phyloP scores from a whole-genome alignment of 2,113 vertebrate genomes.

The Synchiropus splendidus region DNA sequence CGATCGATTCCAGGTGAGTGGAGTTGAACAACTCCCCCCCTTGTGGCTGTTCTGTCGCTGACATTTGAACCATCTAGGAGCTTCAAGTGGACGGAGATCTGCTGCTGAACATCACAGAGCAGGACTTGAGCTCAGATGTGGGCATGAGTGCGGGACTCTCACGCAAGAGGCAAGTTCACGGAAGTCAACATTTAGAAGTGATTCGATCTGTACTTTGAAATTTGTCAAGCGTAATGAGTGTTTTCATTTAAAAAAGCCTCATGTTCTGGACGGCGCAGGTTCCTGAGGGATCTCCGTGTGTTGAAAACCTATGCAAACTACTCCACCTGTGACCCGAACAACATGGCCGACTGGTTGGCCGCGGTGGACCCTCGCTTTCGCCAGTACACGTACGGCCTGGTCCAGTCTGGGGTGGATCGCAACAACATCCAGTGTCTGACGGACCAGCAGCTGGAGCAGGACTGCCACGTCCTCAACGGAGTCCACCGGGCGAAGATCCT shows the following conservation, averaged over 20 bases:
- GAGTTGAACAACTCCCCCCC: neutral
- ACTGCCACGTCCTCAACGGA: constrained; percentile 76
- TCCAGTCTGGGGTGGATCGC: constrained; percentile 81
- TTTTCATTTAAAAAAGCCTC: too few species aligned
- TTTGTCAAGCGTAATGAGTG: too few species aligned
- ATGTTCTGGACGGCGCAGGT: too few species aligned
- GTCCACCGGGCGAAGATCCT: constrained; percentile 86
- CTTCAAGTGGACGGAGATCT: constrained; percentile 92
- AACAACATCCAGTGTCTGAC: constrained; percentile 75
- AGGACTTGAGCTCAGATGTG: constrained; percentile 78
- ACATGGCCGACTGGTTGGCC: constrained; percentile 88
- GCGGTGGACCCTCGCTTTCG: constrained; percentile 82
- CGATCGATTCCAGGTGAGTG: constrained; percentile 76
- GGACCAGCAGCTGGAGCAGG: constrained; percentile 82
- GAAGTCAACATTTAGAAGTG: too few species aligned
- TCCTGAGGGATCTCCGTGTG: constrained; percentile 83
- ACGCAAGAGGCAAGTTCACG: constrained; percentile 76
- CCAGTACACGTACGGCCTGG: constrained; percentile 91
- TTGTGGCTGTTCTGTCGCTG: neutral
- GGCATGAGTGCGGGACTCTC: constrained; percentile 79
- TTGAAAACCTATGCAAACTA: constrained; percentile 93
- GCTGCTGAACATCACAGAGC: constrained; percentile 80
- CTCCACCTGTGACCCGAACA: constrained; percentile 89
- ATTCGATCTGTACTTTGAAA: too few species aligned
- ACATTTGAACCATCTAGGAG: constrained; percentile 59